Percentiles rank a stretch among this genome's conserved stretches.
Conservation (phyloP, 2,797 vertebrate genomes). For the Hemibagrus guttatus region DNA sequence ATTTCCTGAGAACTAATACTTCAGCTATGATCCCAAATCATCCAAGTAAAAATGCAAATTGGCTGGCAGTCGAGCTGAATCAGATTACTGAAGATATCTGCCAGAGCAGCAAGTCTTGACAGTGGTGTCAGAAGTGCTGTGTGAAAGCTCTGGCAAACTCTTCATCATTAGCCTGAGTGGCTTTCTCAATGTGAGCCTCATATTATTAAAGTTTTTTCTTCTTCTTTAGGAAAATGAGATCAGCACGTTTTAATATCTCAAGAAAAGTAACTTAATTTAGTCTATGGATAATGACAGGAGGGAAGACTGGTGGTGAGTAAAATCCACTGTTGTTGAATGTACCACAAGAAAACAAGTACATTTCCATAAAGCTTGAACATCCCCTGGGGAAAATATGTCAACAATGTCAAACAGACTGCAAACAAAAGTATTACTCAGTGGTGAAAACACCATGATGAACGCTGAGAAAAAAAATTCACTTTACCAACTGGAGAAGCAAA, state of each 20-base stretch:
- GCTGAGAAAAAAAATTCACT: background rate
- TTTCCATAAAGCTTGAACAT: background rate
- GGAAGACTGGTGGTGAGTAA: background rate
- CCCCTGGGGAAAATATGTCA: background rate
- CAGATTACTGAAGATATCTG: constrained; percentile 73
- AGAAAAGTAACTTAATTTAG: constrained; percentile 1
- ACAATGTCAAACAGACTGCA: background rate
- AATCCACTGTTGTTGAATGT: constrained; percentile 4
- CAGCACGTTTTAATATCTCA: constrained; percentile 48
- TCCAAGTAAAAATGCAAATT: constrained; percentile 53
- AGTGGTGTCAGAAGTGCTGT: constrained; percentile 65
- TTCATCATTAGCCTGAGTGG: constrained; percentile 78
- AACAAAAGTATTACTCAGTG: constrained; percentile 7
- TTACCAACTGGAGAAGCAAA: background rate
- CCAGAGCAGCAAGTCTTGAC: constrained; percentile 76
- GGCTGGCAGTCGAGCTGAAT: constrained; percentile 65
- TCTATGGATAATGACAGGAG: background rate
- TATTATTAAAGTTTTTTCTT: constrained; percentile 54
- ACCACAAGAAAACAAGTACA: background rate
- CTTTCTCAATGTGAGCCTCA: constrained; percentile 66
- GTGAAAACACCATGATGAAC: background rate
- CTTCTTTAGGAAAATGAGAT: constrained; percentile 57
- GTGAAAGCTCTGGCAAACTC: constrained; percentile 66
- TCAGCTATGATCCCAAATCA: constrained; percentile 29
- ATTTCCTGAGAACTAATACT: background rate